Percentiles rank a stretch among this genome's conserved stretches.
Evolutionary conservation across 2,888 invertebrate genomes (phyloP).

Genomic region (Theretra japonica): DNA sequence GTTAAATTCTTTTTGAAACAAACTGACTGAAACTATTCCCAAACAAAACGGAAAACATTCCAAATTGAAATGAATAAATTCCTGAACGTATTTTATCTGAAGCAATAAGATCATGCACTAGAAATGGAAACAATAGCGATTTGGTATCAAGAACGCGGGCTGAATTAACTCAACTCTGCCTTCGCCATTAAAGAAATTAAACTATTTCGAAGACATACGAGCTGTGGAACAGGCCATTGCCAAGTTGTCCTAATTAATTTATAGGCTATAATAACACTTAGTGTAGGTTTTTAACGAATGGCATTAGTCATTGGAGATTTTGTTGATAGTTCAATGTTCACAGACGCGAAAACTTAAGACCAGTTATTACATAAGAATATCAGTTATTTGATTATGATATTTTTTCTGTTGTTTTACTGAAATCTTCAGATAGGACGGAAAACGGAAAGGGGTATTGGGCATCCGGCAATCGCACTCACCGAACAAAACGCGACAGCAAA

Average conservation of each 20-base stretch:
- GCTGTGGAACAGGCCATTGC: conserved; percentile 34
- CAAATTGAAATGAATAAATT: conserved; percentile 3
- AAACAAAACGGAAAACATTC: neutral
- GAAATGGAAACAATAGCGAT: conserved; percentile 1
- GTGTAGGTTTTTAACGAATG: neutral
- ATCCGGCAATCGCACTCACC: no score
- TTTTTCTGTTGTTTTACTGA: no score
- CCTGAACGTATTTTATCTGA: neutral
- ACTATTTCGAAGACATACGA: conserved; percentile 36
- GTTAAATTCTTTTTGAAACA: neutral
- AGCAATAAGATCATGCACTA: neutral
- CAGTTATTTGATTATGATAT: no score
- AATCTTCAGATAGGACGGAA: no score
- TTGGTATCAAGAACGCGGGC: conserved; percentile 2
- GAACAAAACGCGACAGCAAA: no score
- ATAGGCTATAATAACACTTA: conserved; percentile 38
- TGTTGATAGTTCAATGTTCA: neutral
- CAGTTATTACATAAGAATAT: no score
- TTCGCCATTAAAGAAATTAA: conserved; percentile 43
- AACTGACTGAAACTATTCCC: neutral
- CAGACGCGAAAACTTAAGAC: neutral
- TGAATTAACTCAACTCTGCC: neutral
- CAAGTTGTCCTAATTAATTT: conserved; percentile 45
- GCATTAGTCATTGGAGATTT: neutral
- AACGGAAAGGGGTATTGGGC: no score